Base-by-base conservation (phyloP, 1,140 invertebrate genomes). In the Zaprionus africanus region DNA sequence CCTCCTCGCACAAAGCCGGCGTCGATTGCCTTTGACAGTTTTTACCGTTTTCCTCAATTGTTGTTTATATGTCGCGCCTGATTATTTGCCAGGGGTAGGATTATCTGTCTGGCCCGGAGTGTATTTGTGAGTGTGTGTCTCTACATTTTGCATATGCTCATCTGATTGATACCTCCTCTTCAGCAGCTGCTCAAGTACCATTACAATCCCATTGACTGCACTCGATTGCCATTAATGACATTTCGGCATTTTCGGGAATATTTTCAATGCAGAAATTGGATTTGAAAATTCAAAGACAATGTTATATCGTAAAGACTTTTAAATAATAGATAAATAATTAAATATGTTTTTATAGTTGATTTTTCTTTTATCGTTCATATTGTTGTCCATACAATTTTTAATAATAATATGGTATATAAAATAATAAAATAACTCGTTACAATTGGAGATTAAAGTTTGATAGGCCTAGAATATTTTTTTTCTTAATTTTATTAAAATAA, bases 11-110 rank as follows among this genome's bases (percentile, higher is more conserved):
- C 85, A 88, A 85, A 85, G 86, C 54, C 76, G 53, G 46, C 67
- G 63, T 85, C 81, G 90, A 88, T 88, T 82, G 86, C 81, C 78
- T 74, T 81, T 87, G 84, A 87, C 84, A 88, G 84, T 80, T 86
- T 85, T 76, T 82, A 82, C 76, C 69, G 81, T 81, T 88, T 56
- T 56, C 53, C 53, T 53, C 78, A 70, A 87, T 82, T 81, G 70
- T 75, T 88, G 83, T 82, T 79, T 79, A 79, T 68, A 69, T 74
- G 69, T 74, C 72, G 53, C 74, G 68, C 70, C 76, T 41, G 66
- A 77, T 73, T 76, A 76, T 70, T 77, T 69, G 64, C 17, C 43
- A 41, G n/a, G 24, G 59, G 53, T 43, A 59, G 73, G 57, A 46
- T 63, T 53, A 22, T 49, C 43, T 58, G 24, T 78, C 66, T 49